These are phyloP conservation scores for Zhuqinia jingwanae DNA, from an alignment of 2,888 invertebrate species.

Conservation along the genomic window DNA sequence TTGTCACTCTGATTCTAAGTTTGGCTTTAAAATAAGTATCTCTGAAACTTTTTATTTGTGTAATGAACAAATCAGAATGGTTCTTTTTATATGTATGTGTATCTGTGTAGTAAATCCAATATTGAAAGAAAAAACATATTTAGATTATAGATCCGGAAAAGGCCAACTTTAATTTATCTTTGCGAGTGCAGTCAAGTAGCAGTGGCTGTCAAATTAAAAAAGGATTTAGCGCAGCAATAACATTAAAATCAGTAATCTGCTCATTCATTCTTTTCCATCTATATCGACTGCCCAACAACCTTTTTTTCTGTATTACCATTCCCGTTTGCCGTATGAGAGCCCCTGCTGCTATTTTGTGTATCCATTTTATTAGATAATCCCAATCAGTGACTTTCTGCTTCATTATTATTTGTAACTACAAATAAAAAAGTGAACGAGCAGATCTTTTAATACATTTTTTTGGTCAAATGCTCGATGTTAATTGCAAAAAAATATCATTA, in stretches of 20 bases:
- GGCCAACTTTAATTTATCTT: conserved; percentile 50
- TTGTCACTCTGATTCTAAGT: not conserved
- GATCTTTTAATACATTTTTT: too few species aligned
- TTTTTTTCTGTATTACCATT: too few species aligned
- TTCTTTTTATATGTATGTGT: too few species aligned
- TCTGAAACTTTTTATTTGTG: not conserved
- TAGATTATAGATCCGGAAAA: conserved; percentile 19
- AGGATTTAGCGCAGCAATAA: conserved; percentile 36
- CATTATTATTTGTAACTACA: too few species aligned
- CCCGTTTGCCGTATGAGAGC: too few species aligned
- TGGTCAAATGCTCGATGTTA: too few species aligned
- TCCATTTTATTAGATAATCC: too few species aligned
- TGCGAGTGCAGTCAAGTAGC: not conserved
- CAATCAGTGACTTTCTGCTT: too few species aligned
- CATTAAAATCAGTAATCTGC: conserved; percentile 3
- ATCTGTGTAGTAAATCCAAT: not conserved
- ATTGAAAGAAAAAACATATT: not conserved
- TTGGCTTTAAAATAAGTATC: too few species aligned
- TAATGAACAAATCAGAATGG: not conserved
- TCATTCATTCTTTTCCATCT: not conserved
- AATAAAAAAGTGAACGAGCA: too few species aligned
- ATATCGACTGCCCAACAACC: not conserved
- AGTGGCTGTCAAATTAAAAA: conserved; percentile 55
- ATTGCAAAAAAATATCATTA: too few species aligned
- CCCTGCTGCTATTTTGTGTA: too few species aligned